phyloP scores from a whole-genome alignment of 2,113 vertebrate species.

The Probosciger aterrimus region DNA sequence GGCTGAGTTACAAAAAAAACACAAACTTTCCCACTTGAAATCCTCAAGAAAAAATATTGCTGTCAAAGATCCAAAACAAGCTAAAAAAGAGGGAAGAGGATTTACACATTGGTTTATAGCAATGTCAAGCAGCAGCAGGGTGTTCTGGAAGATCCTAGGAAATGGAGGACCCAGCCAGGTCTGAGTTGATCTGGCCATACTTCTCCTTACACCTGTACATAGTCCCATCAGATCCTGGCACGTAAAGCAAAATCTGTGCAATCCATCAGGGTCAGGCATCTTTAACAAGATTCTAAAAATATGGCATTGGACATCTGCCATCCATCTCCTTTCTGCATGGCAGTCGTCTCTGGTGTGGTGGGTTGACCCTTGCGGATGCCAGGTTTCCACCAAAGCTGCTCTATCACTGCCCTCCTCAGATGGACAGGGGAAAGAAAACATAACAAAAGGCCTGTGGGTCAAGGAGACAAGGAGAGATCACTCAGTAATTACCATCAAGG shows the following conservation, averaged over 20 bases:
- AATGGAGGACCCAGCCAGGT: rapidly evolving
- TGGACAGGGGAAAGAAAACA: background rate
- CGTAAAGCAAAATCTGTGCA: background rate
- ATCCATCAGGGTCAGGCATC: background rate
- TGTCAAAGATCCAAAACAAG: background rate
- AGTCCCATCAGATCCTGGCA: background rate
- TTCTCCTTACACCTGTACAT: background rate
- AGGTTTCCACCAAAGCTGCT: background rate
- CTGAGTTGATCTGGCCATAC: background rate
- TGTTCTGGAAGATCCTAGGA: background rate
- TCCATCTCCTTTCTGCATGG: background rate
- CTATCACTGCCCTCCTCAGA: background rate
- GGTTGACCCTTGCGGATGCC: background rate
- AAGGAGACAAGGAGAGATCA: background rate
- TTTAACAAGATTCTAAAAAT: background rate
- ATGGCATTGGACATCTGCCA: rapidly evolving
- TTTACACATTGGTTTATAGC: background rate
- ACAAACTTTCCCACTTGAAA: background rate
- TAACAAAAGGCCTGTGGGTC: background rate
- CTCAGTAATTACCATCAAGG: background rate
- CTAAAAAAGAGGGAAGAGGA: background rate
- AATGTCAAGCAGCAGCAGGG: background rate
- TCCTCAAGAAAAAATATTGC: background rate
- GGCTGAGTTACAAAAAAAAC: background rate
- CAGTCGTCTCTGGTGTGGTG: background rate